Percentiles rank a stretch among this genome's conserved stretches.
Evolutionary conservation across 2,888 invertebrate genomes (phyloP).

Genomic region (Drosophila longiperda): DNA sequence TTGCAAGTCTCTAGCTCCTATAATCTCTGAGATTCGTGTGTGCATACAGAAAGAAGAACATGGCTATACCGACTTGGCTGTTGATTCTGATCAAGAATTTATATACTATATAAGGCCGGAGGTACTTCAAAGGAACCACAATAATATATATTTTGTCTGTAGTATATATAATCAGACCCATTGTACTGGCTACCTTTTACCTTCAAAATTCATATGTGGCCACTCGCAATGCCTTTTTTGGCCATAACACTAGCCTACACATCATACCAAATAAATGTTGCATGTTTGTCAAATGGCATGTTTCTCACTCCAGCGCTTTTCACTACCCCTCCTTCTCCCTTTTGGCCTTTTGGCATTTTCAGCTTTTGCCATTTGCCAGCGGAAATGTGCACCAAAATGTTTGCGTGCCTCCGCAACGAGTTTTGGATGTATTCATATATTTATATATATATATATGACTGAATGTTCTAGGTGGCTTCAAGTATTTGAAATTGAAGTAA

Average conservation of each 20-base stretch:
- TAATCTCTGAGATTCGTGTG: too few species aligned
- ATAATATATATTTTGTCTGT: not conserved
- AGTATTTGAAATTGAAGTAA: conserved; percentile 67
- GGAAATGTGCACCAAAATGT: conserved; percentile 76
- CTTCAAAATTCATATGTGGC: conserved; percentile 20
- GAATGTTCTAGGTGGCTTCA: conserved; percentile 35
- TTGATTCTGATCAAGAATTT: too few species aligned
- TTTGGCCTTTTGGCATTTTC: conserved; percentile 68
- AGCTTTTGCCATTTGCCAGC: conserved; percentile 64
- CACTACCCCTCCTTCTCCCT: conserved; percentile 1
- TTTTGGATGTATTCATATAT: not conserved
- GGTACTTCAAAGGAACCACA: too few species aligned
- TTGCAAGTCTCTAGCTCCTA: not conserved
- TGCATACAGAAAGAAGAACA: too few species aligned
- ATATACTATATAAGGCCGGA: too few species aligned
- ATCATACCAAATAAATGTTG: conserved; percentile 18
- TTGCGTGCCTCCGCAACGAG: conserved; percentile 56
- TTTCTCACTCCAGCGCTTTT: conserved; percentile 20
- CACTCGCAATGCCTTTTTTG: conserved; percentile 20
- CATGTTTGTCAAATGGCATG: conserved; percentile 54
- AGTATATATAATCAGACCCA: conserved; percentile 2
- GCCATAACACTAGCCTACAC: conserved; percentile 24
- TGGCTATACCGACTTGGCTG: too few species aligned
- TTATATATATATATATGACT: not conserved
- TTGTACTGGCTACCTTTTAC: conserved; percentile 13